phyloP scores from a whole-genome alignment of 2,888 invertebrate species.

The Zygaena filipendulae region DNA sequence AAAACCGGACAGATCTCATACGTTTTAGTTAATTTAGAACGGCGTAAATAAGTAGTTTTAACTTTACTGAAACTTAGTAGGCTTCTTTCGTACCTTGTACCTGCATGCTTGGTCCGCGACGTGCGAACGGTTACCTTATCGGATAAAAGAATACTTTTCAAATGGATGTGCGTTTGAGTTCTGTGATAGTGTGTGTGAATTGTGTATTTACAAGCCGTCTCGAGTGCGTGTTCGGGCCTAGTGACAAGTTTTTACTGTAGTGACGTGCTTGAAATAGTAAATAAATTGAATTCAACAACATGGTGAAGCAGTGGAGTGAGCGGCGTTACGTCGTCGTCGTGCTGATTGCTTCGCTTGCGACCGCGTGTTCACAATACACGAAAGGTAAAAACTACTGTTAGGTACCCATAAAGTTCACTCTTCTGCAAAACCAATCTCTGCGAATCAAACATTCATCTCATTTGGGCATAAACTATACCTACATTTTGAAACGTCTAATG shows the following conservation, averaged over 20 bases:
- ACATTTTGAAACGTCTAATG: too few species aligned
- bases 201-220: constrained; percentile 48
- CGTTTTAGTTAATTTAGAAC: constrained; percentile 39
- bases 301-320: constrained; percentile 46
- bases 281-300: constrained; percentile 44
- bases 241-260: constrained; percentile 56
- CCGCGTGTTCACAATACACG: constrained; percentile 56
- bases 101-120: constrained; percentile 62
- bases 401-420: neutral
- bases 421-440: too few species aligned
- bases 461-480: too few species aligned
- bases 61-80: constrained; percentile 60
- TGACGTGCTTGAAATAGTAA: constrained; percentile 50
- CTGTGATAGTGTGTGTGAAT: constrained; percentile 61
- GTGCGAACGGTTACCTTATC: constrained; percentile 52
- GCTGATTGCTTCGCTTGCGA: constrained; percentile 42
- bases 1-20: constrained; percentile 32
- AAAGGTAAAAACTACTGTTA: constrained; percentile 47
- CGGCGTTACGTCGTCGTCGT: constrained; percentile 35
- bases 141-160: constrained; percentile 65
- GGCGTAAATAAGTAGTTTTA: constrained; percentile 48
- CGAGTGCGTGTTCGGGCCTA: constrained; percentile 41
- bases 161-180: constrained; percentile 63
- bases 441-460: too few species aligned
- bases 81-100: constrained; percentile 59